Conservation (phyloP, 2,888 invertebrate species). For the Anagyrus pseudococci region DNA sequence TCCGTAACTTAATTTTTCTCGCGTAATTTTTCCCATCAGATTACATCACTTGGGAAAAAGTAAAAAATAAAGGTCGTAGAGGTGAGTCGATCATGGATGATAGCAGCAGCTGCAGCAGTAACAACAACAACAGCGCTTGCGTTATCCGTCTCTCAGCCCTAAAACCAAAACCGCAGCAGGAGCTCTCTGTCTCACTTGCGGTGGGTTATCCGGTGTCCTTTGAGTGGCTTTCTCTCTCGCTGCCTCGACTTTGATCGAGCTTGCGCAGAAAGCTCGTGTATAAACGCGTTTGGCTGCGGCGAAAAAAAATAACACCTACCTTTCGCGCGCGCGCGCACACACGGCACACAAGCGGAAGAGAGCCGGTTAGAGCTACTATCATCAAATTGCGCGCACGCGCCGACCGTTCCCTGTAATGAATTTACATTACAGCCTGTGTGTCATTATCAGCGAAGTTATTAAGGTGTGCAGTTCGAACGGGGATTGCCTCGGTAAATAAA, state of each 20-base stretch:
- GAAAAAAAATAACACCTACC: too few relatives aligned
- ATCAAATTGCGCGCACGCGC: too few relatives aligned
- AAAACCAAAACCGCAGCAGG: not conserved
- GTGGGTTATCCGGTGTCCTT: slow-evolving; percentile 46
- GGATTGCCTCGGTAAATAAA: too few relatives aligned
- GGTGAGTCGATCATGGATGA: too few relatives aligned
- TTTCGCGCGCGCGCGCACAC: not conserved
- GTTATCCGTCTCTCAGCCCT: too few relatives aligned
- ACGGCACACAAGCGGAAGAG: not conserved
- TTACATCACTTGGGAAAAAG: too few relatives aligned
- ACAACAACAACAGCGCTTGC: too few relatives aligned
- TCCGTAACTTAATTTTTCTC: too few relatives aligned
- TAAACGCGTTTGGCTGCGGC: not conserved
- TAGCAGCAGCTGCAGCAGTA: too few relatives aligned
- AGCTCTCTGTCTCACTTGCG: slow-evolving; percentile 6
- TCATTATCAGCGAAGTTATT: not conserved
- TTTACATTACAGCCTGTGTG: slow-evolving; percentile 22
- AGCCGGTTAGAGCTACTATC: not conserved
- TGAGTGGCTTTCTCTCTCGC: slow-evolving; percentile 38
- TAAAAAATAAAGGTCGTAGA: too few relatives aligned
- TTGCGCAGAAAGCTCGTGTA: slow-evolving; percentile 1
- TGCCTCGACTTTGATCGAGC: slow-evolving; percentile 30
- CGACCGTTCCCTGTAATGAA: slow-evolving; percentile 10
- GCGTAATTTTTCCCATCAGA: too few relatives aligned
- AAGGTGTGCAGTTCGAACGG: too few relatives aligned